Evolutionary conservation across 2,888 invertebrate genomes (phyloP), one percentile per base, ranked within the genome.

Genomic region (Onchidella celtica): DNA sequence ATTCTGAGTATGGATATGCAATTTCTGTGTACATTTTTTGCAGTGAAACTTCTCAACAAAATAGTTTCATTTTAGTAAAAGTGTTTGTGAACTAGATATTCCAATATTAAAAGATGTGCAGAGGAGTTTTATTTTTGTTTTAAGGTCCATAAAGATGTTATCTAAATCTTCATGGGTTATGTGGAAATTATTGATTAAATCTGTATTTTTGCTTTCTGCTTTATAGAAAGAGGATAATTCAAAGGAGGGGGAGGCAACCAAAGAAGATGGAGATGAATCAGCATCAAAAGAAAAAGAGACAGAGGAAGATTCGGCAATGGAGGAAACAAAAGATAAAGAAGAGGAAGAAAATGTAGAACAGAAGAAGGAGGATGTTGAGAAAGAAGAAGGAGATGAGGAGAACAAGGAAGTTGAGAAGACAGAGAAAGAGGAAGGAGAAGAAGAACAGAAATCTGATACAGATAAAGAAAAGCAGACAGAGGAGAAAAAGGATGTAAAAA

Each of bases 401-500:
- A 24, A 72, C 11, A 66, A 80, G n/a, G 57, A 11, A 36, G 36
- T 21, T 32, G 66, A 66, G 2, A 3, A 29, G 21, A 21, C 38
- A 11, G 32, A 68, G 24, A 57, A 32, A 11, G 17, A 59, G 61
- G 63, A 34, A 47, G 27, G 11, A 59, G 29, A 57, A 32, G 29
- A 2, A 29, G 77, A 70, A 27, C 34, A 38, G n/a, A 32, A 82
- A 11, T 66, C 34, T 36, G 55, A 82, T 24, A 66, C 36, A 24
- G 34, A 34, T 21, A 40, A 65, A 47, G 57, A 55, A 40, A 65
- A 82, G 59, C n/a, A n/a, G n/a, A n/a, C n/a, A n/a, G 29, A 27
- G 36, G 63, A 72, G 6, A 75, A 76, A 55, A 66, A 66, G 27
- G 29, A 38, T 38, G 81, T 57, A 59, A 63, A 68, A 14, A 72